Evolutionary conservation across 2,797 vertebrate species (phyloP).

Genomic region (Crocodylus rhombifer): DNA sequence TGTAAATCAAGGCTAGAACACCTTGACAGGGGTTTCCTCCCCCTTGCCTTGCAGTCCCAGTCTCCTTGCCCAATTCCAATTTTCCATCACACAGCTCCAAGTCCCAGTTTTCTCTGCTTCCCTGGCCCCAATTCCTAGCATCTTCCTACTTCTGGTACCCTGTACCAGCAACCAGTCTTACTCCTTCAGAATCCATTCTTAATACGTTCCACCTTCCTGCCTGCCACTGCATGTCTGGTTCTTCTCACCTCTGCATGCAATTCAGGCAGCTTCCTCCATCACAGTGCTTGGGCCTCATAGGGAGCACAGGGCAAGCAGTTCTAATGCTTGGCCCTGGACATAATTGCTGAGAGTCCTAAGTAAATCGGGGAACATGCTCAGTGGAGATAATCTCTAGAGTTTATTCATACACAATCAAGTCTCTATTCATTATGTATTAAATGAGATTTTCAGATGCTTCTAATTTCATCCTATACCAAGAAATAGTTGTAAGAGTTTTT

Average conservation of each 20-base stretch:
- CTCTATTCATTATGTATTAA: neutral
- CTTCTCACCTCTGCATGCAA: neutral
- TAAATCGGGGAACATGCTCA: neutral
- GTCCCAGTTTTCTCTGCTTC: neutral
- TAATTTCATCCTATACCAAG: neutral
- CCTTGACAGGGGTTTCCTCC: neutral
- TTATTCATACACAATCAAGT: neutral
- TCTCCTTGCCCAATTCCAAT: neutral
- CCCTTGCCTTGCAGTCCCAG: neutral
- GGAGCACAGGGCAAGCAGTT: accelerated
- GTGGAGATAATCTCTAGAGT: neutral
- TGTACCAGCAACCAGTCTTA: neutral
- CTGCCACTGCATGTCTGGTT: neutral
- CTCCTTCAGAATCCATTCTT: neutral
- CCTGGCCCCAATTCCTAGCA: neutral
- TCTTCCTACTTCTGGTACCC: neutral
- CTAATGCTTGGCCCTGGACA: neutral
- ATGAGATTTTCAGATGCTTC: neutral
- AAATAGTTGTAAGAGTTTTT: neutral
- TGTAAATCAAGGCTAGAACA: no score
- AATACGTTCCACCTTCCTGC: no score
- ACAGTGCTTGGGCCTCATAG: neutral
- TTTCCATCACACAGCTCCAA: neutral
- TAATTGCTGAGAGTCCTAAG: no score
- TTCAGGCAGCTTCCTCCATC: accelerated